Percentiles rank a stretch among this genome's conserved stretches.
phyloP scores from a whole-genome alignment of 1,140 invertebrate species.

The Leptopilina clavipes region DNA sequence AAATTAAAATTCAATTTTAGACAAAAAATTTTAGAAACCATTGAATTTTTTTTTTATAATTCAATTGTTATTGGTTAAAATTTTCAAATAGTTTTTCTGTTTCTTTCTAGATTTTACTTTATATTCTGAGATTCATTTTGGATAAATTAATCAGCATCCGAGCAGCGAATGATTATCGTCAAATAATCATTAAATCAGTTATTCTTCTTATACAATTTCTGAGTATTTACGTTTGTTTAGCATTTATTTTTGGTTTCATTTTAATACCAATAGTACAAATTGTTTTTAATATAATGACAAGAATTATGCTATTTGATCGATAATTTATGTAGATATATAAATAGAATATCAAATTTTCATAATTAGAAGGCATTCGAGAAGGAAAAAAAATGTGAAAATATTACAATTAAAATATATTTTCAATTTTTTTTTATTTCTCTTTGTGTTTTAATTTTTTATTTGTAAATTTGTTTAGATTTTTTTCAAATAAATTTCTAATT shows the following conservation, averaged over 20 bases:
- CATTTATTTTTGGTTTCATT: constrained; percentile 66
- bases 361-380: neutral
- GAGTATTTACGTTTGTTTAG: constrained; percentile 63
- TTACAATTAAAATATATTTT: constrained; percentile 44
- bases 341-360: constrained; percentile 18
- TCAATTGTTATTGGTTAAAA: no score
- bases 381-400: neutral
- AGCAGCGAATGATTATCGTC: constrained; percentile 54
- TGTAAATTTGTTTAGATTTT: constrained; percentile 4
- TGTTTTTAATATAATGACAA: constrained; percentile 57
- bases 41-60: no score
- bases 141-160: constrained; percentile 65
- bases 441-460: constrained; percentile 36
- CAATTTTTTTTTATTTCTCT: constrained; percentile 22
- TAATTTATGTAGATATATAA: constrained; percentile 36
- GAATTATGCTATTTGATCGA: constrained; percentile 62
- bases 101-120: constrained; percentile 66
- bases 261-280: constrained; percentile 64
- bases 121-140: constrained; percentile 64
- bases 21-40: no score
- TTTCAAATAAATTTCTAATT: no score
- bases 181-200: constrained; percentile 58
- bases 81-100: no score
- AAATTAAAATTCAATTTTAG: no score
- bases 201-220: constrained; percentile 62